These are phyloP conservation scores for Poecilia wingei DNA, from an alignment of 2,797 vertebrate species.

Conservation along the genomic window DNA sequence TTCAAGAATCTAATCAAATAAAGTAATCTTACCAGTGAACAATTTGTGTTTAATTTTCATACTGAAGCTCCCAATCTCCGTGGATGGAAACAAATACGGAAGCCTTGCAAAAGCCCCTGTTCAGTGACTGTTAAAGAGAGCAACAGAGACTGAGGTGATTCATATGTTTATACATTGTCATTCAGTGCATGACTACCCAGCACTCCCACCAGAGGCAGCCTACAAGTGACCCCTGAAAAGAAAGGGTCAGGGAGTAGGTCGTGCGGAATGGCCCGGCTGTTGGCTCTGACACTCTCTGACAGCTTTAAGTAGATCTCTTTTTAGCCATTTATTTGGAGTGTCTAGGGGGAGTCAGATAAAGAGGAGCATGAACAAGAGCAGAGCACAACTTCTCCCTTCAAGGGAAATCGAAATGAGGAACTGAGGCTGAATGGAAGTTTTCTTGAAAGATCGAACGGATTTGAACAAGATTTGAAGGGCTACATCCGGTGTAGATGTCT, in stretches of 20 bases:
- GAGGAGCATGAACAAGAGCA: constrained; percentile 66
- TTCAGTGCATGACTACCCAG: constrained; percentile 82
- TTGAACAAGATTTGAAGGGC: background rate
- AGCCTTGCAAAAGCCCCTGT: constrained; percentile 43
- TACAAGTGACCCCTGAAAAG: constrained; percentile 81
- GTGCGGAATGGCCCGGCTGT: constrained; percentile 84
- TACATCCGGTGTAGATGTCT: constrained; percentile 2
- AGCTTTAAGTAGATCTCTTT: constrained; percentile 86
- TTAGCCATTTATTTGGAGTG: constrained; percentile 82
- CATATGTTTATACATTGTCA: constrained; percentile 80
- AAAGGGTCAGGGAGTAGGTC: constrained; percentile 84
- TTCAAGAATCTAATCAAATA: background rate
- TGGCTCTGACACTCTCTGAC: constrained; percentile 86
- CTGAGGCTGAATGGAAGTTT: constrained; percentile 41
- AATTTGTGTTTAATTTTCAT: constrained; percentile 31
- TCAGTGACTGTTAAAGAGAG: constrained; percentile 43
- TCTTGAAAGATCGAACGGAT: constrained; percentile 20
- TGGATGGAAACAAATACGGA: constrained; percentile 49
- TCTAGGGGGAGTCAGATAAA: constrained; percentile 55
- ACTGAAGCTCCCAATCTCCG: constrained; percentile 11
- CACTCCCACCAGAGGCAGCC: constrained; percentile 82
- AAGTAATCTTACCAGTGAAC: background rate
- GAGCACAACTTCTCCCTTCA: constrained; percentile 65
- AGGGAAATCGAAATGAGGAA: constrained; percentile 44
- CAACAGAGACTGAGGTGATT: constrained; percentile 53